These are phyloP conservation scores for Zygaena filipendulae DNA, from an alignment of 2,888 invertebrate genomes.

Conservation along the genomic window DNA sequence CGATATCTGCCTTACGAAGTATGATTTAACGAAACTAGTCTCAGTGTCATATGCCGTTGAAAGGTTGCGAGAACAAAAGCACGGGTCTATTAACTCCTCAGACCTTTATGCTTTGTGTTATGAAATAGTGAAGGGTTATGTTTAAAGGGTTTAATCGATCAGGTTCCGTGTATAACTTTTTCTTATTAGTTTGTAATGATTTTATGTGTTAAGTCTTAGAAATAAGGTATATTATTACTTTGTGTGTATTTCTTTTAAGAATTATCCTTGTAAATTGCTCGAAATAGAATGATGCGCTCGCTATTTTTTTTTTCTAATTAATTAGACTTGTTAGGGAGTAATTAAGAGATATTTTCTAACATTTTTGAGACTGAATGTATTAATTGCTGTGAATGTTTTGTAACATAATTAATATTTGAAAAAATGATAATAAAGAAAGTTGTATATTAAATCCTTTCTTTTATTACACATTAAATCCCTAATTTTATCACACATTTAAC, in stretches of 20 bases:
- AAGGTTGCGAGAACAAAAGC: constrained; percentile 3
- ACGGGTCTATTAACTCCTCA: constrained; percentile 5
- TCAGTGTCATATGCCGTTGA: constrained; percentile 1
- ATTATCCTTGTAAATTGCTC: constrained; percentile 4
- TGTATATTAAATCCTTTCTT: constrained; percentile 2
- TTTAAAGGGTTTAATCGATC: constrained; percentile 4
- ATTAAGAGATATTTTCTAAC: constrained; percentile 4
- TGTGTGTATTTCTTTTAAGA: constrained; percentile 4
- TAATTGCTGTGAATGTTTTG: constrained; percentile 3
- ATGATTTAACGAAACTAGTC: constrained; percentile 3
- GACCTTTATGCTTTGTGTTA: constrained; percentile 3
- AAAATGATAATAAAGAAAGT: constrained; percentile 1
- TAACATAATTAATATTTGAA: too few species aligned
- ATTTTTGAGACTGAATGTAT: constrained; percentile 5
- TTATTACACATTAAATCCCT: constrained; percentile 3
- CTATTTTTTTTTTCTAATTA: constrained; percentile 4
- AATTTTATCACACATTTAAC: too few species aligned
- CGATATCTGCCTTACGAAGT: constrained; percentile 2
- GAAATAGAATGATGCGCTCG: constrained; percentile 4
- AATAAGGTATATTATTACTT: constrained; percentile 6
- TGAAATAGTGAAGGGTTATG: constrained; percentile 1
- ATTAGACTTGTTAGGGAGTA: constrained; percentile 5
- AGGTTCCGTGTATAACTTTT: constrained; percentile 1
- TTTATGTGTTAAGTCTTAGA: too few species aligned
- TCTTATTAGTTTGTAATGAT: constrained; percentile 5